phyloP scores from a whole-genome alignment of 1,140 invertebrate genomes.

The Temnothorax longispinosus region DNA sequence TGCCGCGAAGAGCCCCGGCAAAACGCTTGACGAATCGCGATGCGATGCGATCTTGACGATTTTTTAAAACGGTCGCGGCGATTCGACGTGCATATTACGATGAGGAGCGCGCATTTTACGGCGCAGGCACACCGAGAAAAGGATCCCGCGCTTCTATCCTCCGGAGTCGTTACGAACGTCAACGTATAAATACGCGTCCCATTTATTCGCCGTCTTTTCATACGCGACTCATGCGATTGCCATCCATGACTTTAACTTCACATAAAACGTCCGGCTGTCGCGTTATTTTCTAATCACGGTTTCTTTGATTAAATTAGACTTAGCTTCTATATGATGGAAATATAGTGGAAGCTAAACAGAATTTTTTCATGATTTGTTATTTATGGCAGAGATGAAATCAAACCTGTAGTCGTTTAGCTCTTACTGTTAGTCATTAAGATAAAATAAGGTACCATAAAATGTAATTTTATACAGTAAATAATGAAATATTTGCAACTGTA shows the following conservation, averaged over 20 bases:
- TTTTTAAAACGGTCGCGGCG: constrained; percentile 45
- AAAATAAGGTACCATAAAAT: neutral
- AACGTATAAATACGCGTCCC: constrained; percentile 42
- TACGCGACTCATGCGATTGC: neutral
- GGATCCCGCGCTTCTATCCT: constrained; percentile 19
- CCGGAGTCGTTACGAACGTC: constrained; percentile 10
- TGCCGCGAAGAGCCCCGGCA: neutral
- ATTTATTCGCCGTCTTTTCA: constrained; percentile 38
- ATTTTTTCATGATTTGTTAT: neutral
- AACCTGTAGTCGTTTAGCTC: too few relatives aligned
- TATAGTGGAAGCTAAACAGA: neutral
- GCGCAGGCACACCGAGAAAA: neutral
- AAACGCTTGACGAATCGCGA: constrained; percentile 56
- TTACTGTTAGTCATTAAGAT: neutral
- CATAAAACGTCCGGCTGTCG: constrained; percentile 11
- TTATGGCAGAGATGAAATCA: neutral
- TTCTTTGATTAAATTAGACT: constrained; percentile 12
- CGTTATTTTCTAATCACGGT: constrained; percentile 8
- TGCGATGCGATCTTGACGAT: constrained; percentile 44
- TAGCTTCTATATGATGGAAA: neutral
- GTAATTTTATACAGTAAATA: neutral
- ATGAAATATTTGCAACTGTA: neutral
- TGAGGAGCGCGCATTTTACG: constrained; percentile 10
- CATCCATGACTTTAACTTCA: constrained; percentile 2
- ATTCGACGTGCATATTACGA: constrained; percentile 46